Evolutionary conservation across 2,797 vertebrate species (phyloP), one percentile per base, ranked within the genome.

Genomic region (Sebastes cheni): DNA sequence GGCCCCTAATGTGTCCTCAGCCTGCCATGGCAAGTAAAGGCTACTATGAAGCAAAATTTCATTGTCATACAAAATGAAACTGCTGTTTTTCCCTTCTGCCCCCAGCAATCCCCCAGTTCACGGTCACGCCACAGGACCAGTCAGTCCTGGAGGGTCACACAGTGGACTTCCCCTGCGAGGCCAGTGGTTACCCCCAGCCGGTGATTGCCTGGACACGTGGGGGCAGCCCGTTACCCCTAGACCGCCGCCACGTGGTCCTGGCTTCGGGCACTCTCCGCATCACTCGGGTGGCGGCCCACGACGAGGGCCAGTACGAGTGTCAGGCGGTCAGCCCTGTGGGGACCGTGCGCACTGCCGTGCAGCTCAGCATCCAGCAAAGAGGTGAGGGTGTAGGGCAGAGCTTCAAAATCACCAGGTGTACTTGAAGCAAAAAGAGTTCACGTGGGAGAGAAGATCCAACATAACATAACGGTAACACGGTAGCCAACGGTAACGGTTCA

Each of bases 301-400:
- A 99, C 68, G 98, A 99, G 89, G 98, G 98, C 72, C 97, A 99
- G 91, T 99, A 99, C 0, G 98, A 99, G 91, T 99, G 99, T 87
- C 98, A 99, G 91, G 98, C 98, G 0, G 96, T 98, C 85, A 99
- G 96, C 90, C 96, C 97, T 8, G 96, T 99, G 0, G 98, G 99
- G 50, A 97, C 97, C 0, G 96, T 96, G 52, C 95, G 88, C 74
- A 84, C 94, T 0, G 80, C 96, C 0, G 97, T 97, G 4, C 97
- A 98, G 82, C 94, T 99, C 87, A 96, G 91, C 1, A 96, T 99
- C 59, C 97, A 98, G 86, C 97, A 97, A 71, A 96, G 97, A 97
- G 97, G 99, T 99, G 95, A 92, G 92, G 39, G 10, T 46, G 27
- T 4, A 5, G 34, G 34, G 11, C 34, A 36, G 34, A 36, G 34